A percentile compares a stretch with the other conserved stretches of the same genome.
Conservation (phyloP, 2,888 invertebrate species). For the Morpho helenor region DNA sequence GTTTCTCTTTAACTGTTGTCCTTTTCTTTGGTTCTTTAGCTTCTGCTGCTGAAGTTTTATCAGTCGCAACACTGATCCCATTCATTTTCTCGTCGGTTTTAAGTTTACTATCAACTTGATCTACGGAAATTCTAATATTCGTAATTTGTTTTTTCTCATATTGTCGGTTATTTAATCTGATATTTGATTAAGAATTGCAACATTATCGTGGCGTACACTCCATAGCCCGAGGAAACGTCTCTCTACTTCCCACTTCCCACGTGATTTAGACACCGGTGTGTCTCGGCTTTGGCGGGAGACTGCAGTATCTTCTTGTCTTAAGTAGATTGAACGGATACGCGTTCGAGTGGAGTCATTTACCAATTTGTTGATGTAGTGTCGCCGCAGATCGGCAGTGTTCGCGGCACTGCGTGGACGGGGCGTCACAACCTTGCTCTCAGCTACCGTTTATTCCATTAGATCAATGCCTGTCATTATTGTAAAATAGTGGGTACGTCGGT, state of each 20-base stretch:
- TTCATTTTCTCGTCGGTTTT: conserved; percentile 50
- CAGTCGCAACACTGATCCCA: conserved; percentile 55
- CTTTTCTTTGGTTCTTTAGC: conserved; percentile 49
- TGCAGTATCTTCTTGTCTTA: conserved; percentile 68
- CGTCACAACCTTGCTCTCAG: conserved; percentile 73
- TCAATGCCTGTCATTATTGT: conserved; percentile 64
- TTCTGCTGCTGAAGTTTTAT: conserved; percentile 52
- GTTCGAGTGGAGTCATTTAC: conserved; percentile 71
- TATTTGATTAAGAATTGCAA: conserved; percentile 4
- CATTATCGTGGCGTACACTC: conserved; percentile 4
- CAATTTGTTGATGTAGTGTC: conserved; percentile 67
- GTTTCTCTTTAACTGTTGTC: conserved; percentile 57
- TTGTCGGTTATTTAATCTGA: conserved; percentile 16
- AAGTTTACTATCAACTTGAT: not conserved
- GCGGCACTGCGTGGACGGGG: conserved; percentile 57
- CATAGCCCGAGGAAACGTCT: conserved; percentile 12
- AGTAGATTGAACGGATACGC: conserved; percentile 71
- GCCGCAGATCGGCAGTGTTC: conserved; percentile 52
- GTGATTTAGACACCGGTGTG: conserved; percentile 34
- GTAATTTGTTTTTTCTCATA: conserved; percentile 32
- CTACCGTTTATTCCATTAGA: conserved; percentile 73
- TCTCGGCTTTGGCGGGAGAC: conserved; percentile 50
- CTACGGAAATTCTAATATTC: conserved; percentile 7
- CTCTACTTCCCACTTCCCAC: conserved; percentile 12
- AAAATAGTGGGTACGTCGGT: conserved; percentile 56